phyloP scores from a whole-genome alignment of 2,888 invertebrate genomes.

The Tinea trinotella region DNA sequence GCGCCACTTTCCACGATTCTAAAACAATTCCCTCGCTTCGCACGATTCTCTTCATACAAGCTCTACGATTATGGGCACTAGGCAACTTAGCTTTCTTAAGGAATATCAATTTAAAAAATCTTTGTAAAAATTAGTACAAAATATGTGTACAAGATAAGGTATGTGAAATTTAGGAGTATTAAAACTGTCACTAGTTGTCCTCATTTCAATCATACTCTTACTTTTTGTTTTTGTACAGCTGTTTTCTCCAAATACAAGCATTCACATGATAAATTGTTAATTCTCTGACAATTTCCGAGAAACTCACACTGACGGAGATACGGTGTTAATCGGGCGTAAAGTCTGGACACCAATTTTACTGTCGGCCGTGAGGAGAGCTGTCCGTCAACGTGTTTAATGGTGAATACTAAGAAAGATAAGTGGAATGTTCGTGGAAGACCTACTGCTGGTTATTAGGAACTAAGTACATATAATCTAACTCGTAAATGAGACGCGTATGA shows the following conservation, averaged over 20 bases:
- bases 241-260: constrained; percentile 6
- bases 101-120: too few species aligned
- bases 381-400: constrained; percentile 18
- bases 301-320: constrained; percentile 8
- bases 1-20: too few species aligned
- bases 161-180: too few species aligned
- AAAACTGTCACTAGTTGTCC: too few species aligned
- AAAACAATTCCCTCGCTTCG: too few species aligned
- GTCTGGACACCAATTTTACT: constrained; percentile 38
- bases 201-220: too few species aligned
- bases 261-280: constrained; percentile 3
- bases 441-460: constrained; percentile 19
- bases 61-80: too few species aligned
- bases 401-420: constrained; percentile 41
- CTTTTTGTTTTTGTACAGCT: too few species aligned
- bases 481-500: background rate
- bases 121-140: too few species aligned
- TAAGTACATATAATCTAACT: background rate
- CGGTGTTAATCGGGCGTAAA: constrained; percentile 33
- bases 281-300: constrained; percentile 14
- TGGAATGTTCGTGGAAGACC: constrained; percentile 38
- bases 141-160: too few species aligned
- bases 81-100: too few species aligned
- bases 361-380: constrained; percentile 28
- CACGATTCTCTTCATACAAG: too few species aligned